Evolutionary conservation across 2,113 vertebrate genomes (phyloP).

Genomic region (Mesitornis unicolor): DNA sequence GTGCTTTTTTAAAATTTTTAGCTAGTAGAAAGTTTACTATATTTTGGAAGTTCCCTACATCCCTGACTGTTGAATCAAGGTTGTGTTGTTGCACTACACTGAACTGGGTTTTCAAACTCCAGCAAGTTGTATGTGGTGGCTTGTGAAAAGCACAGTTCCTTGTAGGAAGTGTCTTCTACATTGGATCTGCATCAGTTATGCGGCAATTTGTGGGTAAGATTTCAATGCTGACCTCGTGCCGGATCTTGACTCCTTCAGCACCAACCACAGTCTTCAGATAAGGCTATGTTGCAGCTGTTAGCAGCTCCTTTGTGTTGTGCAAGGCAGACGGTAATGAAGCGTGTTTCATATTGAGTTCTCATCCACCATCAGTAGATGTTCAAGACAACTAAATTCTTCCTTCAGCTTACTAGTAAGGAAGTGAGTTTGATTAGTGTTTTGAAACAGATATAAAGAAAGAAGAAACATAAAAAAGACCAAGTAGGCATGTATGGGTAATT

Average conservation of each 20-base stretch:
- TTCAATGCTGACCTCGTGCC: neutral
- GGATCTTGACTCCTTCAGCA: neutral
- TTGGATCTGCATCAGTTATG: neutral
- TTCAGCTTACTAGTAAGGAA: neutral
- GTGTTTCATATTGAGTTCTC: neutral
- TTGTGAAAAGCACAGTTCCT: neutral
- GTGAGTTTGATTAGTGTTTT: neutral
- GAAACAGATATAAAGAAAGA: neutral
- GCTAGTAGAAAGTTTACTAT: neutral
- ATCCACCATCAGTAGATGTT: neutral
- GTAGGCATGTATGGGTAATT: too few relatives aligned
- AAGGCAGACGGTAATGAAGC: rapidly evolving
- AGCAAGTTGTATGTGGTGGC: neutral
- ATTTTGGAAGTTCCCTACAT: neutral
- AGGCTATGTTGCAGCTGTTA: neutral
- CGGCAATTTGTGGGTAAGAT: neutral
- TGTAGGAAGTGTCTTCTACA: neutral
- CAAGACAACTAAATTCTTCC: neutral
- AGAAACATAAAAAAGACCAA: neutral
- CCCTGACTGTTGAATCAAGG: neutral
- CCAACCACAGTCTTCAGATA: neutral
- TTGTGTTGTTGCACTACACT: neutral
- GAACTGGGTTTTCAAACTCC: neutral
- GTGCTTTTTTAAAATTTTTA: neutral
- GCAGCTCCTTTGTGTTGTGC: neutral